Evolutionary conservation across 2,888 invertebrate genomes (phyloP).

Genomic region (Nineta flava): DNA sequence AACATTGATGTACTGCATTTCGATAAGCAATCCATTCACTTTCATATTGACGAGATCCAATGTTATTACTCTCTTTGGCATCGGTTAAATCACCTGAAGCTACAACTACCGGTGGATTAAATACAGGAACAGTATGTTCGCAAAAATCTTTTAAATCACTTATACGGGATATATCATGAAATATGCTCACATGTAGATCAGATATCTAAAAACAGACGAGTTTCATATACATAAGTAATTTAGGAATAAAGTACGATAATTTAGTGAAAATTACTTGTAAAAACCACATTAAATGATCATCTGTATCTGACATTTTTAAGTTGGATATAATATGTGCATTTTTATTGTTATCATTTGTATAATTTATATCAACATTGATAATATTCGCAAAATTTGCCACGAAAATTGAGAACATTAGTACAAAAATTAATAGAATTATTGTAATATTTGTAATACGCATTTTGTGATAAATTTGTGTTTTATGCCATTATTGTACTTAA

Average conservation of each 20-base stretch:
- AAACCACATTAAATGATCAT: constrained; percentile 55
- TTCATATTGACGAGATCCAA: constrained; percentile 65
- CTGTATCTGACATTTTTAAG: constrained; percentile 36
- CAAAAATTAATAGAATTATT: constrained; percentile 39
- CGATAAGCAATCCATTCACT: constrained; percentile 73
- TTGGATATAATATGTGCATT: constrained; percentile 7
- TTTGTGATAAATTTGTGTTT: constrained; percentile 11
- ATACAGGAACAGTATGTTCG: constrained; percentile 48
- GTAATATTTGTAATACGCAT: constrained; percentile 52
- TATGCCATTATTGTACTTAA: too few relatives aligned
- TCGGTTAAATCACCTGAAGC: constrained; percentile 83
- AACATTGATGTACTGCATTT: constrained; percentile 47
- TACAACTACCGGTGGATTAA: constrained; percentile 61
- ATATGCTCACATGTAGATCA: constrained; percentile 79
- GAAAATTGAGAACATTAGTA: constrained; percentile 48
- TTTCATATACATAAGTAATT: constrained; percentile 8
- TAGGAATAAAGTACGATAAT: background rate
- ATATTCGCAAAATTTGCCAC: constrained; percentile 52
- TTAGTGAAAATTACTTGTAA: constrained; percentile 40
- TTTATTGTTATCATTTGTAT: constrained; percentile 10
- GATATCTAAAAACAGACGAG: constrained; percentile 52
- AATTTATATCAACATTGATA: constrained; percentile 38
- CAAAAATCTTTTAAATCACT: constrained; percentile 68
- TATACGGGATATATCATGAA: constrained; percentile 56
- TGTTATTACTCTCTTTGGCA: constrained; percentile 61